A percentile compares a stretch with the other conserved stretches of the same genome.
Evolutionary conservation across 1,140 invertebrate species (phyloP).

Genomic region (Spodoptera litura): DNA sequence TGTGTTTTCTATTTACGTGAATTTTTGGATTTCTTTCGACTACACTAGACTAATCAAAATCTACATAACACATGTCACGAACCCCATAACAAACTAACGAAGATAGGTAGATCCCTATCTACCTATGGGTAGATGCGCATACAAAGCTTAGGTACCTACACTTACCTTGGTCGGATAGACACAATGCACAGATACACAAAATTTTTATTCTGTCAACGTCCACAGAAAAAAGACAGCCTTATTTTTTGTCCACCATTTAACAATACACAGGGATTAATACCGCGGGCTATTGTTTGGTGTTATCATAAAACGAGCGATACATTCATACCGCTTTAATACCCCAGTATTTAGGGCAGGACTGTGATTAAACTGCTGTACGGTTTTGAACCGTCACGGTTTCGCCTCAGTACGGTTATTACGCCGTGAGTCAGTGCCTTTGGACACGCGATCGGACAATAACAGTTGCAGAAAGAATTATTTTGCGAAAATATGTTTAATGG

Average conservation of each 20-base stretch:
- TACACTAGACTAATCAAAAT: too few species aligned
- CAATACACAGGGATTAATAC: constrained; percentile 36
- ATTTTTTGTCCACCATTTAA: constrained; percentile 16
- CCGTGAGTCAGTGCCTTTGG: constrained; percentile 52
- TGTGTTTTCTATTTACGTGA: too few species aligned
- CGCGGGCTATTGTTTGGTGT: constrained; percentile 39
- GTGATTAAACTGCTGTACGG: constrained; percentile 35
- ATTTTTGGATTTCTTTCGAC: too few species aligned
- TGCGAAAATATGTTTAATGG: neutral
- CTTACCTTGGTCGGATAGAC: too few species aligned
- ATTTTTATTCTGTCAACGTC: neutral
- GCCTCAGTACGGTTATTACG: constrained; percentile 23
- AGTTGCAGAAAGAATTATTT: constrained; percentile 39
- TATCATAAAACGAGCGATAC: constrained; percentile 38
- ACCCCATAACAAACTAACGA: too few species aligned
- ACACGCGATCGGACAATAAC: constrained; percentile 55
- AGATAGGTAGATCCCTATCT: too few species aligned
- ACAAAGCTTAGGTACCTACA: too few species aligned
- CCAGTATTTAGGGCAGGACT: constrained; percentile 24
- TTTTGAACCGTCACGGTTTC: constrained; percentile 12
- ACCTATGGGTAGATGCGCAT: too few species aligned
- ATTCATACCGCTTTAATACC: constrained; percentile 38
- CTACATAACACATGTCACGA: too few species aligned
- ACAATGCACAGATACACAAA: too few species aligned
- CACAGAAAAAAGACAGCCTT: neutral